These are phyloP conservation scores for Sarcophaga bullata DNA, from an alignment of 1,140 invertebrate species.

Conservation along the genomic window DNA sequence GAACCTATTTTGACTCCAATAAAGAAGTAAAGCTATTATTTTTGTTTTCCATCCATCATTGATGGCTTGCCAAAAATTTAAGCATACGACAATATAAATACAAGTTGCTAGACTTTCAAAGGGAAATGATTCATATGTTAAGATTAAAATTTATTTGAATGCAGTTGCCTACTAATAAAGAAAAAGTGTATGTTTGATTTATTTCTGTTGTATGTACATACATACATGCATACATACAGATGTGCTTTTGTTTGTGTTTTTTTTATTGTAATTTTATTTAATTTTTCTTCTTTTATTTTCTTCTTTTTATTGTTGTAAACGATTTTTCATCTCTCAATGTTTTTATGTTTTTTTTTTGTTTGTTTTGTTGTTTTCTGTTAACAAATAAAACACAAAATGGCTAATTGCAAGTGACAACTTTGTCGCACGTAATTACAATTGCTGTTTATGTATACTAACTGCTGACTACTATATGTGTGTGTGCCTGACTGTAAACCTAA, in stretches of 20 bases:
- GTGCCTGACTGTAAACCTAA: not conserved
- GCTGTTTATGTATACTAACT: slow-evolving; percentile 28
- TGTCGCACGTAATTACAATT: slow-evolving; percentile 45
- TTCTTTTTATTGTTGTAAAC: not conserved
- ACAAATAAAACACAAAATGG: slow-evolving; percentile 41
- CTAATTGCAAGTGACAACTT: slow-evolving; percentile 47
- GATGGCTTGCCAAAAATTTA: too few relatives aligned
- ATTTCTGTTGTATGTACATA: not conserved
- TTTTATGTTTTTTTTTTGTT: slow-evolving; percentile 21
- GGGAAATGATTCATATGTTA: too few relatives aligned
- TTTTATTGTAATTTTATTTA: slow-evolving; percentile 27
- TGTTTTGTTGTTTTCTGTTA: not conserved
- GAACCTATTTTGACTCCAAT: too few relatives aligned
- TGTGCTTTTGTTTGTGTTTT: not conserved
- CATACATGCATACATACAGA: not conserved
- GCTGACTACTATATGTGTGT: not conserved
- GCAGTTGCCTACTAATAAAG: too few relatives aligned
- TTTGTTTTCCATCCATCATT: too few relatives aligned
- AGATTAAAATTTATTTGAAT: too few relatives aligned
- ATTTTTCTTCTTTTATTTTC: not conserved
- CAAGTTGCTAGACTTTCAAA: too few relatives aligned
- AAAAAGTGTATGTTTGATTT: slow-evolving; percentile 16
- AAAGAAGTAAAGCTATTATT: too few relatives aligned
- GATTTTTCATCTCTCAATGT: not conserved
- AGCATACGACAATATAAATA: too few relatives aligned